A percentile compares a stretch with the other conserved stretches of the same genome.
Evolutionary conservation across 1,140 invertebrate genomes (phyloP).

Genomic region (Apis laboriosa): DNA sequence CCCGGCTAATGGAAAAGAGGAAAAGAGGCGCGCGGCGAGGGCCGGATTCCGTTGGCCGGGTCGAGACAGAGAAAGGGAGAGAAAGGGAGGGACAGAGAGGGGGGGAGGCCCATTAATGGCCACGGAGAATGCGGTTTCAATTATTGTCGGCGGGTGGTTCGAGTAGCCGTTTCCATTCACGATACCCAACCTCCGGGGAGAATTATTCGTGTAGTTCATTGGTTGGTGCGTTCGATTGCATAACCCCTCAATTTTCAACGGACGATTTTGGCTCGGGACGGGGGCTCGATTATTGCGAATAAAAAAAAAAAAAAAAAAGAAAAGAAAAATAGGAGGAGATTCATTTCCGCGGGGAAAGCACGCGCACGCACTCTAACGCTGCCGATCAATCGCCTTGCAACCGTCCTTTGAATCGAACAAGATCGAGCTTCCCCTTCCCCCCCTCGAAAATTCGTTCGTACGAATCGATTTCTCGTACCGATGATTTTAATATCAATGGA

Average conservation of each 20-base stretch:
- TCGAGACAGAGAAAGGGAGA: conserved; percentile 13
- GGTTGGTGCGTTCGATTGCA: conserved; percentile 47
- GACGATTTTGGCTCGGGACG: conserved; percentile 11
- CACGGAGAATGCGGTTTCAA: conserved; percentile 75
- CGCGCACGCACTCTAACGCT: not conserved
- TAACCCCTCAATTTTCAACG: conserved; percentile 45
- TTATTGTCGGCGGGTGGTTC: conserved; percentile 71
- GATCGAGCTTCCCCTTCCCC: not conserved
- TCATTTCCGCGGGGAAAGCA: conserved; percentile 26
- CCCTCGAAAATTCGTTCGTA: not conserved
- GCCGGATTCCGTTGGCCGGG: not conserved
- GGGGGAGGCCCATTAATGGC: conserved; percentile 64
- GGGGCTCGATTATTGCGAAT: conserved; percentile 19
- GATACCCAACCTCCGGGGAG: conserved; percentile 44
- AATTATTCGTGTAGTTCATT: conserved; percentile 60
- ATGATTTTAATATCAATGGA: not conserved
- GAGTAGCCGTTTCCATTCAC: conserved; percentile 69
- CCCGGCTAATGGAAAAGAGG: conserved; percentile 66
- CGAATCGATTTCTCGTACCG: conserved; percentile 6
- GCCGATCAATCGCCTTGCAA: not conserved
- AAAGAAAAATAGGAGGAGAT: not conserved
- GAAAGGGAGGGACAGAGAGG: not conserved
- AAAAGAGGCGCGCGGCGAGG: conserved; percentile 42
- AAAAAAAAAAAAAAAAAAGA: no score
- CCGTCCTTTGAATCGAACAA: not conserved